Conservation (phyloP, 2,113 vertebrate species). For the Tupaia chinensis region DNA sequence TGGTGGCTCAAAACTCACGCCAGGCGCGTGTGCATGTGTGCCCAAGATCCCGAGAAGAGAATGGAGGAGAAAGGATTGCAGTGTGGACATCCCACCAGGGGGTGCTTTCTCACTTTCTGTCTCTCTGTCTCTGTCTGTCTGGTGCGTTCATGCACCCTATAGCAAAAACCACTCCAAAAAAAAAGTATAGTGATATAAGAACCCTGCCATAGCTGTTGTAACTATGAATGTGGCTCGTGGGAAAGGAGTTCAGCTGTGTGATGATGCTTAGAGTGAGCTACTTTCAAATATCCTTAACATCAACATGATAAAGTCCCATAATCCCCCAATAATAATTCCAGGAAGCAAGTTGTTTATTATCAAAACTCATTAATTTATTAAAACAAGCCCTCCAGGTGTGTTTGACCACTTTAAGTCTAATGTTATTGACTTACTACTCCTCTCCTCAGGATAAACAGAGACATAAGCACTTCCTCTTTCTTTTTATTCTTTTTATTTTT, state of each 20-base stretch:
- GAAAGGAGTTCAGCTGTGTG: fast-evolving
- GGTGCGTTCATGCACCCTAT: too few relatives aligned
- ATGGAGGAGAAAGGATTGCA: too few relatives aligned
- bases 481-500: neutral
- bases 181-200: neutral
- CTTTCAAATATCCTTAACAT: neutral
- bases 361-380: neutral
- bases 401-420: neutral
- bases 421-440: neutral
- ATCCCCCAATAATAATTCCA: neutral
- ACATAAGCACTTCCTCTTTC: too few relatives aligned
- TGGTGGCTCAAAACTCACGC: too few relatives aligned
- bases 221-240: neutral
- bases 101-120: too few relatives aligned
- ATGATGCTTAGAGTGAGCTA: neutral
- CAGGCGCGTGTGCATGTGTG: too few relatives aligned
- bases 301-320: neutral
- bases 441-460: neutral
- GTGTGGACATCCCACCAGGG: too few relatives aligned
- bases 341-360: neutral
- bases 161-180: too few relatives aligned
- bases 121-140: too few relatives aligned
- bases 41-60: too few relatives aligned
- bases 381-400: neutral
- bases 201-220: neutral